Percentiles rank a stretch among this genome's conserved stretches.
phyloP scores from a whole-genome alignment of 2,888 invertebrate genomes.

The Erebia aethiops region DNA sequence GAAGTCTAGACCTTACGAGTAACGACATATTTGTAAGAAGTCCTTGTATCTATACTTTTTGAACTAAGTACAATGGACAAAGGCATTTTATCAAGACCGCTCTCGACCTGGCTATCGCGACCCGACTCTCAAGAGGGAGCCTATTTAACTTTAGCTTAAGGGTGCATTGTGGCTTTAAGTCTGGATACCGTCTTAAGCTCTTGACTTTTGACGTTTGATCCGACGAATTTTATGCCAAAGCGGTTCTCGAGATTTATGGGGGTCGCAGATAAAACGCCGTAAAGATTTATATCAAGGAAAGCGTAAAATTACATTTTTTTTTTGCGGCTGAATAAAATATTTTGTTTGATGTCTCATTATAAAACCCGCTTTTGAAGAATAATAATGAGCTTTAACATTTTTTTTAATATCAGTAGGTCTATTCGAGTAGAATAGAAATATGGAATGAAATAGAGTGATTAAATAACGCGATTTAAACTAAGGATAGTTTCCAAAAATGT shows the following conservation, averaged over 20 bases:
- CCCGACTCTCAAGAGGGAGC: constrained; percentile 47
- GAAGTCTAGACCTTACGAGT: not conserved
- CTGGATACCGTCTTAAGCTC: constrained; percentile 38
- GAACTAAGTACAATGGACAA: constrained; percentile 12
- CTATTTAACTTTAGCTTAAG: constrained; percentile 54
- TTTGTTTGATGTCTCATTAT: constrained; percentile 3
- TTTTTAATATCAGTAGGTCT: not conserved
- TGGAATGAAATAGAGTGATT: no score
- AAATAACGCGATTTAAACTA: no score
- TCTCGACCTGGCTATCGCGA: constrained; percentile 53
- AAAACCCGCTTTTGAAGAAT: not conserved
- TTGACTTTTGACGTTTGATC: constrained; percentile 37
- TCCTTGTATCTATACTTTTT: constrained; percentile 1
- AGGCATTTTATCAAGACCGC: constrained; percentile 20
- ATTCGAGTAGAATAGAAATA: no score
- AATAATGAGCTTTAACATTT: not conserved
- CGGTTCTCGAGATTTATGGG: constrained; percentile 27
- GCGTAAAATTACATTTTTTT: constrained; percentile 21
- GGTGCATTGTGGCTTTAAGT: constrained; percentile 49
- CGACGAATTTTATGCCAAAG: constrained; percentile 41
- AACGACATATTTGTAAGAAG: constrained; percentile 5
- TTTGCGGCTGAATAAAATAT: not conserved
- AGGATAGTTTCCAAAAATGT: no score
- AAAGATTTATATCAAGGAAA: constrained; percentile 20
- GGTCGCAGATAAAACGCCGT: constrained; percentile 14